Base-by-base conservation (phyloP, 2,797 vertebrate species). In the Stomatorhinus walkeri region DNA sequence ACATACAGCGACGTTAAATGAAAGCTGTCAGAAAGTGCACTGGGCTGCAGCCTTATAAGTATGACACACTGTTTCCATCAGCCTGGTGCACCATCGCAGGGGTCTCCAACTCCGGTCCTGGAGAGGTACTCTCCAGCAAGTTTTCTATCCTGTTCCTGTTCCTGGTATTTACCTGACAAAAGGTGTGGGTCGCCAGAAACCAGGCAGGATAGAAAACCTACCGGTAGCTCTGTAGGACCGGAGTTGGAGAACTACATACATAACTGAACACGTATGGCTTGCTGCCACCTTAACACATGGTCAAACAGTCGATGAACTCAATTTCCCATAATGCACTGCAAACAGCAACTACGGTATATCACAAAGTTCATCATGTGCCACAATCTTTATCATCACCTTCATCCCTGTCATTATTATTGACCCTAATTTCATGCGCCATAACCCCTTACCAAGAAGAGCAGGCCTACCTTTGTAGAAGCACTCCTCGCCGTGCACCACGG, bases 391-490 rank as follows among this genome's bases (percentile, higher is more conserved):
- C 59, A 24, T 24, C n/a, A 8, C 7, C 8, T 28, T 24, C 59
- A 64, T 28, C 22, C 2, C 22, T 24, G n/a, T 9, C 59, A 61
- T 61, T 61, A 61, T 24, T 61, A 61, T 61, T 61, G 2, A 10
- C 61, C 28, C 32, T 72, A 4, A 72, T 72, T 72, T 72, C 14
- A 10, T 36, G 14, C 12, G 12, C 12, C 28, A 72, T 14, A 32
- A 8, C 46, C 1, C 46, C 43, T 4, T 0, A 9, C 16, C n/a
- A 4, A 22, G 79, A 85, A 51, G 16, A 19, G 32, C 12, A 46
- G n/a, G 12, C 94, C 93, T 96, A 99, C 98, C 98, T 97, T 97
- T 97, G 91, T 99, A 98, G 94, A 99, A 98, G 91, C 98, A 99
- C 91, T 98, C 97, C 91, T 99, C 97, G 0, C 96, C 97, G 95